Percentiles rank a stretch among this genome's conserved stretches.
Evolutionary conservation across 1,140 invertebrate genomes (phyloP).

Genomic region (Drosophila miranda): DNA sequence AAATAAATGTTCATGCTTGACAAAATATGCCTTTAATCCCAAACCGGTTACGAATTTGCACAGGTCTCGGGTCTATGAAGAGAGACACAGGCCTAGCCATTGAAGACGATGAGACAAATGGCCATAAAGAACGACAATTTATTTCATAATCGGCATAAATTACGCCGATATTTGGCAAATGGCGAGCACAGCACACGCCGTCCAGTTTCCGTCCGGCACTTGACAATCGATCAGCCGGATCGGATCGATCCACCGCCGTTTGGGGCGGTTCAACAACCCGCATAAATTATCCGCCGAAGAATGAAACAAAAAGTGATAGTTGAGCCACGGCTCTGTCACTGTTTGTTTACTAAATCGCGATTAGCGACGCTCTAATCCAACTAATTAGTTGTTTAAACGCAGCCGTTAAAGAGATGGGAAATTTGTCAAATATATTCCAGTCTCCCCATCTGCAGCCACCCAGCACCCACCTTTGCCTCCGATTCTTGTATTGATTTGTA

Average conservation of each 20-base stretch:
- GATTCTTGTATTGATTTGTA: slow-evolving; percentile 23
- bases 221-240: slow-evolving; percentile 54
- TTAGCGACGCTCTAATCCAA: slow-evolving; percentile 46
- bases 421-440: slow-evolving; percentile 19
- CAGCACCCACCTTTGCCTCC: slow-evolving; percentile 3
- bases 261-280: slow-evolving; percentile 70
- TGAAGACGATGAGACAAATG: slow-evolving; percentile 13
- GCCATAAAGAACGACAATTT: slow-evolving; percentile 49
- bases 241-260: slow-evolving; percentile 8
- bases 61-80: slow-evolving; percentile 13
- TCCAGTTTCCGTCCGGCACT: slow-evolving; percentile 35
- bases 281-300: slow-evolving; percentile 45
- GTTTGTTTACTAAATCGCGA: slow-evolving; percentile 29
- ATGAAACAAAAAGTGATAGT: slow-evolving; percentile 71
- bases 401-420: slow-evolving; percentile 26
- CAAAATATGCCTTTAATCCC: slow-evolving; percentile 6
- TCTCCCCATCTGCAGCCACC: slow-evolving; percentile 3
- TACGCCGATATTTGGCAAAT: slow-evolving; percentile 47
- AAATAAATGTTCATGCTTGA: slow-evolving; percentile 17
- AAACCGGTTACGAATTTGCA: slow-evolving; percentile 40
- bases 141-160: slow-evolving; percentile 61
- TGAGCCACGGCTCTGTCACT: slow-evolving; percentile 45
- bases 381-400: slow-evolving; percentile 57
- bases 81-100: slow-evolving; percentile 47
- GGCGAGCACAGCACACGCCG: slow-evolving; percentile 63